Evolutionary conservation across 2,888 invertebrate species (phyloP), one percentile per base, ranked within the genome.

Genomic region (Troglohyphantes excavatus): DNA sequence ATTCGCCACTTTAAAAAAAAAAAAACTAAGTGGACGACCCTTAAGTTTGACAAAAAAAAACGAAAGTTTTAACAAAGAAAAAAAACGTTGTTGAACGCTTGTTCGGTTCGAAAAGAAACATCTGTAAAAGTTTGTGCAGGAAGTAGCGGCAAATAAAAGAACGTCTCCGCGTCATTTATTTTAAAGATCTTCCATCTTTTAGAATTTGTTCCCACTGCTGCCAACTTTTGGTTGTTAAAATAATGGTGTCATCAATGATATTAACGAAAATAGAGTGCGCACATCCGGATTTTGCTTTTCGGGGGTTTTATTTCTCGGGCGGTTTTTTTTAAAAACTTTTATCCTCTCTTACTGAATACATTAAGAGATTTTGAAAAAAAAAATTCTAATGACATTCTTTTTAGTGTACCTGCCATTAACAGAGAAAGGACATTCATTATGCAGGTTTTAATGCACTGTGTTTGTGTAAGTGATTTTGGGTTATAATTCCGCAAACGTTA

Each of bases 171-270:
- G 67, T 82, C 82, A 82, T 82, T 82, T 82, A 82, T 82, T 82
- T 82, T 82, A 72, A 82, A 82, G 82, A 82, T 72, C 70, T 82
- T 72, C 70, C 70, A 70, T 61, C 39, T 82, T 67, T 70, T 29
- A n/a, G 70, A 82, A 82, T 82, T 82, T 61, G 70, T 82, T 82
- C 70, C 61, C 72, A 53, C 53, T 82, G 61, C 82, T 59, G 70
- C 61, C 70, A 59, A 82, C 70, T 70, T 82, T 84, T 29, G 84
- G 84, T 75, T 84, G 84, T 75, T 75, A 75, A 75, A 84, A 84
- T 84, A 84, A 84, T 84, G 84, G 84, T 53, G 61, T 84, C 84
- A 84, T 84, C 84, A 75, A 19, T 70, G 84, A 61, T 84, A 84
- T 83, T 73, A 75, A 84, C 75, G 75, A 84, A 84, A 84, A 84